Percentiles rank a stretch among this genome's conserved stretches.
phyloP scores from a whole-genome alignment of 2,888 invertebrate species.

The Lasius fuliginosus region DNA sequence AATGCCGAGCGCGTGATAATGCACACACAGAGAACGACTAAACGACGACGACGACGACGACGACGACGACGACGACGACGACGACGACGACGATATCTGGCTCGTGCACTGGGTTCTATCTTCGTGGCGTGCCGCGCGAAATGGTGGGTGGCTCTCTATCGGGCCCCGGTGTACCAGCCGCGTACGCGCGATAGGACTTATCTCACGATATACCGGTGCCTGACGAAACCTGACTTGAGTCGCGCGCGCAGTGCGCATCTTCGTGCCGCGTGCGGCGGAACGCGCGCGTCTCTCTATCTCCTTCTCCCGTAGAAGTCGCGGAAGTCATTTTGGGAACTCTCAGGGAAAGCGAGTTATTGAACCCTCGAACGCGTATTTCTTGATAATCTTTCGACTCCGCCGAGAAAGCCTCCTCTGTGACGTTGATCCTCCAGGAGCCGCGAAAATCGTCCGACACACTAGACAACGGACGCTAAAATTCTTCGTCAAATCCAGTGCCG shows the following conservation, averaged over 20 bases:
- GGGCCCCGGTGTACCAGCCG: conserved; percentile 67
- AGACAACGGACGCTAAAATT: no score
- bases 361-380: not conserved
- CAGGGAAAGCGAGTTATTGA: not conserved
- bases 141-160: conserved; percentile 75
- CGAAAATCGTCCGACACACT: not conserved
- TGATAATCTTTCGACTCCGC: no score
- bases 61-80: conserved; percentile 3
- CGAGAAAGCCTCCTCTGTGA: not conserved
- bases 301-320: not conserved
- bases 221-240: conserved; percentile 53
- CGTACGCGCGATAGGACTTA: conserved; percentile 75
- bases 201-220: conserved; percentile 73
- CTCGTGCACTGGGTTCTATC: conserved; percentile 68
- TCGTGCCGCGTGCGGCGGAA: not conserved
- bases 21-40: conserved; percentile 68
- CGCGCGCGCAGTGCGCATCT: conserved; percentile 3
- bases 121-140: conserved; percentile 66
- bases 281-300: not conserved
- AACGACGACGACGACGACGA: conserved; percentile 53
- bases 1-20: conserved; percentile 81
- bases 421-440: not conserved
- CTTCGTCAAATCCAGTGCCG: not conserved
- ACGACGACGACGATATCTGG: conserved; percentile 72
- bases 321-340: not conserved